These are phyloP conservation scores for Octodonta nipae DNA, from an alignment of 2,888 invertebrate species.

Conservation along the genomic window DNA sequence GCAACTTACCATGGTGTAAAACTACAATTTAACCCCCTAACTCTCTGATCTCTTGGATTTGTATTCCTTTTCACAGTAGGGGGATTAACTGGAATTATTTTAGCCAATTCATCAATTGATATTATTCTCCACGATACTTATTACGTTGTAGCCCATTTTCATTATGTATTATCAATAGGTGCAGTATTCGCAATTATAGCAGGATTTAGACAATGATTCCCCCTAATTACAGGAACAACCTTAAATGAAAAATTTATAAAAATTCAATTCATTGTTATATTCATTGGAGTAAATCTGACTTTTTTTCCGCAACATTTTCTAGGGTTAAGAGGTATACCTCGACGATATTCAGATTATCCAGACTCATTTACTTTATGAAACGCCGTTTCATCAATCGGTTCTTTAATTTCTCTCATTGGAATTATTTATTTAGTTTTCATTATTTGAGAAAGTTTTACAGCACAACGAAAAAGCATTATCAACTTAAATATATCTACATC, in stretches of 20 bases:
- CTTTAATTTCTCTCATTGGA: no score
- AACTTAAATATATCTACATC: no score
- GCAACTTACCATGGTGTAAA: no score
- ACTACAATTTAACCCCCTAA: conserved; percentile 44
- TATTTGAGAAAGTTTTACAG: no score
- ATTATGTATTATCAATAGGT: conserved; percentile 13
- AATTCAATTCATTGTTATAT: conserved; percentile 55
- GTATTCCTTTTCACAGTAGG: conserved; percentile 66
- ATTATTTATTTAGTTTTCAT: no score
- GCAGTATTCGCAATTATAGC: conserved; percentile 11
- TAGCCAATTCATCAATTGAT: conserved; percentile 66
- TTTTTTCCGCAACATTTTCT: conserved; percentile 71
- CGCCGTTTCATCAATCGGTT: conserved; percentile 47
- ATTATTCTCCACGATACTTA: conserved; percentile 69
- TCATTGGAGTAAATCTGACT: conserved; percentile 64
- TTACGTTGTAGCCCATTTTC: conserved; percentile 65
- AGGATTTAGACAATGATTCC: conserved; percentile 6
- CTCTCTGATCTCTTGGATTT: conserved; percentile 60
- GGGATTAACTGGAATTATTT: conserved; percentile 53
- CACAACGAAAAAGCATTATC: no score
- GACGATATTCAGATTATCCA: conserved; percentile 47
- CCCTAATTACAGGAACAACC: conserved; percentile 10
- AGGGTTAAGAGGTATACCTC: conserved; percentile 58
- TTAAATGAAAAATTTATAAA: no score
- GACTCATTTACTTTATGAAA: conserved; percentile 40